phyloP scores from a whole-genome alignment of 2,797 vertebrate species.

The Lagorchestes hirsutus region DNA sequence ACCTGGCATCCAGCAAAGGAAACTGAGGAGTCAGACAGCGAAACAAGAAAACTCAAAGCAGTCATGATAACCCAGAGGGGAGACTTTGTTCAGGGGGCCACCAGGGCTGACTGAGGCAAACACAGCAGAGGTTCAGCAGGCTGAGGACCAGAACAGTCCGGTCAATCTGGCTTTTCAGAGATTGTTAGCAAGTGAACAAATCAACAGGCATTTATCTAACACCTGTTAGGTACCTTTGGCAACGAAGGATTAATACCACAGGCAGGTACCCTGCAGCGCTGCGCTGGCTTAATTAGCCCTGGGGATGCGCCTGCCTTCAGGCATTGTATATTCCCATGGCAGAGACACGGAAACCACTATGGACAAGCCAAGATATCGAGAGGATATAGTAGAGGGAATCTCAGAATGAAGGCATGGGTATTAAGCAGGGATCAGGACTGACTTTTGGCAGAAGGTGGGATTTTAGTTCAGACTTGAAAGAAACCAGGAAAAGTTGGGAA shows the following conservation, averaged over 20 bases:
- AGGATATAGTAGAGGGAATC: not conserved
- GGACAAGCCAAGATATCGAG: not conserved
- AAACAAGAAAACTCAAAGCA: not conserved
- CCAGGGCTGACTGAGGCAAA: not conserved
- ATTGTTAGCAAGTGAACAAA: not conserved
- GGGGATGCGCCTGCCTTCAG: not conserved
- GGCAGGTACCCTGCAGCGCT: no score
- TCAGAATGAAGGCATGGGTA: not conserved
- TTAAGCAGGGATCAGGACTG: not conserved
- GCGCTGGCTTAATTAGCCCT: no score
- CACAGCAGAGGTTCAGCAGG: not conserved
- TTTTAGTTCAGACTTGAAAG: not conserved
- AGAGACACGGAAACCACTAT: not conserved
- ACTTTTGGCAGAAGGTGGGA: not conserved
- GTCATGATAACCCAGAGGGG: not conserved
- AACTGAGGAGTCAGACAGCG: not conserved
- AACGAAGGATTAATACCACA: no score
- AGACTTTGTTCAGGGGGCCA: not conserved
- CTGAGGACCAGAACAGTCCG: not conserved
- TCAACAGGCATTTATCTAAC: not conserved
- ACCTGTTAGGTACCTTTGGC: not conserved
- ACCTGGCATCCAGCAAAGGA: not conserved
- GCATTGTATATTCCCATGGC: not conserved
- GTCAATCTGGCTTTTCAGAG: not conserved
- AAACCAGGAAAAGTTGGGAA: not conserved